Base-by-base conservation (phyloP, 1,140 invertebrate genomes). In the Stegodyphus mimosarum region DNA sequence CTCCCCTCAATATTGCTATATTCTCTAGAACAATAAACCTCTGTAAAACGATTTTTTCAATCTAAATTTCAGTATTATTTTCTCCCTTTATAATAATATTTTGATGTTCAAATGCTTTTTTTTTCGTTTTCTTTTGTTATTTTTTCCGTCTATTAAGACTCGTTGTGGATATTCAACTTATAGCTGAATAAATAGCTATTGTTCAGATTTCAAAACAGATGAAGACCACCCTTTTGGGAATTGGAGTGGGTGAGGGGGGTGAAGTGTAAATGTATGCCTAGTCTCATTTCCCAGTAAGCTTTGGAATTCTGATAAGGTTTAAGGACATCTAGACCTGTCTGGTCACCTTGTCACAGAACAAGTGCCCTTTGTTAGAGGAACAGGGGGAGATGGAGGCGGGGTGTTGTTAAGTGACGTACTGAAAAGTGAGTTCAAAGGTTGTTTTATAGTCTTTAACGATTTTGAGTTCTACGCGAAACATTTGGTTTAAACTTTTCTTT, bases 41-140 rank as follows among this genome's bases (percentile, higher is more conserved):
- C 60, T 63, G 60, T 63, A 63, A 63, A 63, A 63, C 60, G 60
- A 63, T 63, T 63, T 63, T 63, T 63, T 63, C 60, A 63, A 63
- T 63, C 60, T 63, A 63, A 63, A 63, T 63, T 63, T 63, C 60
- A 63, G 60, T 63, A 63, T 63, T 63, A 33, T 33, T 33, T 33
- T 33, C 33, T 33, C 33, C 33, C 33, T 33, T 33, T 33, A 33
- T 33, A 33, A 33, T 33, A 33, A 33, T 33, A 33, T 33, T 33
- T 33, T 33, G 33, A 33, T 33, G 1, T 33, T 33, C 33, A 33
- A 33, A 33, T 33, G 33, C 33, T 33, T 33, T 33, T 33, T 60
- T 60, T 60, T 60, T 60, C 55, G 55, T 60, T 60, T 60, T 60
- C 55, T 60, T 60, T 60, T 60, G 55, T 60, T 60, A 60, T 60